Evolutionary conservation across 1,140 invertebrate genomes (phyloP), one percentile per base, ranked within the genome.

Genomic region (Lamellibrachia luymesi): DNA sequence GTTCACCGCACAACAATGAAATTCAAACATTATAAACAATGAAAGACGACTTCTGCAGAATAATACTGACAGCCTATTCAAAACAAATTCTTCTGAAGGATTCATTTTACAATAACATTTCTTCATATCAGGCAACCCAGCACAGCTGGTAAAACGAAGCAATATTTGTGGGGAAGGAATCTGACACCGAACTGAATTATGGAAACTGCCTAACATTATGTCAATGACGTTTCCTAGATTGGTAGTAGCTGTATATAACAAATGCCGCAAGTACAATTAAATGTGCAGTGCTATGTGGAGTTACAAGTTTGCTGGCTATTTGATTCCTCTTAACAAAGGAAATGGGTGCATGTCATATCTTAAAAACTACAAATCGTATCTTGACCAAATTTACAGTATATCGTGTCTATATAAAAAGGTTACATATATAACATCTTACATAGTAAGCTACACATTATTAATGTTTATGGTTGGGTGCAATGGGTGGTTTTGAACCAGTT

Each of bases 11-110:
- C 64, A 80, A 80, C 64, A 80, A 80, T 22, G 25, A 80, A 80
- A 80, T 80, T 80, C 64, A 80, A 80, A 80, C 64, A 22, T 80
- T 22, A 80, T 22, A 80, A 80, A 80, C 64, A 80, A 80, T 80
- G 64, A 80, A 80, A 80, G 64, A 80, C 64, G 13, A 80, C 64
- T 8, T 80, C 64, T 80, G 64, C 64, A 80, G 64, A 80, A 22
- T 80, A 80, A 80, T 80, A 80, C 64, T 80, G 64, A 80, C 64
- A 80, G 52, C 64, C 64, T 80, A 80, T 80, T 80, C 64, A 80
- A 80, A 80, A 80, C 64, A 80, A 80, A 80, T 22, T 4, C 64
- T 80, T 80, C 64, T 22, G 64, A 6, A 80, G 17, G 64, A 80
- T 80, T 80, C 25, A 22, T 17, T 80, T 17, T 10, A 80, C 17